Conservation (phyloP, 64 coral and sea anemone genomes). For the Cladopsammia gracilis region DNA sequence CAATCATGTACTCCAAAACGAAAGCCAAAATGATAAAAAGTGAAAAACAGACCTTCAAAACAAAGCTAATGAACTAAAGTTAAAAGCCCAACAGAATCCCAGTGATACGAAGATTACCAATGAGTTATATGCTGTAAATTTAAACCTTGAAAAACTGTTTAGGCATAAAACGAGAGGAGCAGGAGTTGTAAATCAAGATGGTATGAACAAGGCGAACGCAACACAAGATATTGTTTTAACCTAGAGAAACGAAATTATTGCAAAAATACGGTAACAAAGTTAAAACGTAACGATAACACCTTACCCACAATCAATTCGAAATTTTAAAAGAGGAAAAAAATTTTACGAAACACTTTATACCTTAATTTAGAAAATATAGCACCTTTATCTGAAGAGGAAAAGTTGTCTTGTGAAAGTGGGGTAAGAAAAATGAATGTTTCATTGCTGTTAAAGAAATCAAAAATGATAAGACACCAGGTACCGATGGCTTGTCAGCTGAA, state of each 20-base stretch:
- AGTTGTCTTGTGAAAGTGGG: neutral
- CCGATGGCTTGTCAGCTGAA: neutral
- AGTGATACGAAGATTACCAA: neutral
- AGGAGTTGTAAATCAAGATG: constrained; percentile 12
- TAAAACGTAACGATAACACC: neutral
- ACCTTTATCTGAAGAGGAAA: neutral
- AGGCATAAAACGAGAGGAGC: neutral
- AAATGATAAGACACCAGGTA: constrained; percentile 13
- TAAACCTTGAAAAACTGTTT: neutral
- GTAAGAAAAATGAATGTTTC: neutral
- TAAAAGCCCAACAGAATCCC: neutral
- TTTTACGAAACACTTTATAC: constrained; percentile 34
- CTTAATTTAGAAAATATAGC: neutral
- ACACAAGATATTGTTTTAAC: constrained; percentile 17
- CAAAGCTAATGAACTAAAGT: neutral
- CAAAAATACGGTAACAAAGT: neutral
- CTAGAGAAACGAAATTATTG: constrained; percentile 1
- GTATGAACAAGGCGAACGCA: constrained; percentile 9
- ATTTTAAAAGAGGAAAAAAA: constrained; percentile 16
- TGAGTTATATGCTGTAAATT: neutral
- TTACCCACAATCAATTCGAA: neutral
- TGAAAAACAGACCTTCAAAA: constrained; percentile 11
- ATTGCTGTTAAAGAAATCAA: neutral
- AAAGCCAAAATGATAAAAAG: neutral
- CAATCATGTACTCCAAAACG: neutral